Evolutionary conservation across 1,140 invertebrate species (phyloP), one percentile per base, ranked within the genome.

Genomic region (Anastrepha ludens): DNA sequence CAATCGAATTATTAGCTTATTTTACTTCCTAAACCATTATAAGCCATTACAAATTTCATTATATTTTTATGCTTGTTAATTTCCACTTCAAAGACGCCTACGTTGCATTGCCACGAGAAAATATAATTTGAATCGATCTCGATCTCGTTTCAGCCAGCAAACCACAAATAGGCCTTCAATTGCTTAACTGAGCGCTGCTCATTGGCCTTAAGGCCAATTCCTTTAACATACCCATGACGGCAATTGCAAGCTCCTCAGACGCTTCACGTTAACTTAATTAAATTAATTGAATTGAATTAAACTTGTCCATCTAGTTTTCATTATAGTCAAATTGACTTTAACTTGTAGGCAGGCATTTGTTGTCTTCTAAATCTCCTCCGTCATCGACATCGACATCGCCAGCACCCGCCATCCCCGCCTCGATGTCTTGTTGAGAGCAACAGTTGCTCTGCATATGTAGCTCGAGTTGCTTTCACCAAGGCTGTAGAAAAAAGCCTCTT

Each of bases 201-300:
- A 55, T 55, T 55, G 11, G 6, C 50, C 50, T 55, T 2, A 11
- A 55, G 50, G 6, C 50, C 6, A 55, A 55, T 55, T 55, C 11
- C 50, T 55, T 55, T 11, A 55, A 55, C 11, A 0, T 55, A 0
- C 6, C 6, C 50, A 55, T 29, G 29, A 0, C 29, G 29, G 29
- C 29, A 29, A 29, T 29, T 29, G 29, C 29, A 55, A 55, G 6
- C 11, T 55, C 6, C 11, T 55, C 50, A 55, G 11, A 55, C 11
- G 50, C 11, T 47, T 6, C 41, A 74, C 17, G 39, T 74, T 74
- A 44, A 7, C 67, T 41, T 44, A 74, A 74, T 13, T 74, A 44
- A 74, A 74, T 74, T 74, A 74, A 44, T 74, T 74, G 39, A 74
- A 74, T 47, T 74, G 67, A 74, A 41, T 74, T 74, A 74, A 74